Percentiles rank a stretch among this genome's conserved stretches.
Evolutionary conservation across 2,113 vertebrate genomes (phyloP).

Genomic region (Oostethus manadensis): DNA sequence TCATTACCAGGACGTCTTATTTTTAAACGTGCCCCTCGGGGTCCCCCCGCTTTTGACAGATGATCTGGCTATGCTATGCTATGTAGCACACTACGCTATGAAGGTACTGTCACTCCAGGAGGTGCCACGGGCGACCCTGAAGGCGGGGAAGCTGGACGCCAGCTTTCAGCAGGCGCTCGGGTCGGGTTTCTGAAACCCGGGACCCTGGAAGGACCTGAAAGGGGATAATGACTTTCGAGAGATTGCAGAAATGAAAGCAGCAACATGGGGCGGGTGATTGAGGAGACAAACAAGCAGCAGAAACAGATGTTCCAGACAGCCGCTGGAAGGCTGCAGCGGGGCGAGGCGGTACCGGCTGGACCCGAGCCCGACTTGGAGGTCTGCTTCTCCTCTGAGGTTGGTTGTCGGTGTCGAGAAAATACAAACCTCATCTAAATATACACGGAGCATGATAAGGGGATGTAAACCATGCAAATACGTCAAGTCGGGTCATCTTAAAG

Average conservation of each 20-base stretch:
- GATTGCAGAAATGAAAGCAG: conserved; percentile 66
- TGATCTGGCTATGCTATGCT: conserved; percentile 38
- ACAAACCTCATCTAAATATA: conserved; percentile 34
- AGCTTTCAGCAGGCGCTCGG: conserved; percentile 50
- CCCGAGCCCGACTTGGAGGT: conserved; percentile 16
- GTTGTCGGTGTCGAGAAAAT: conserved; percentile 35
- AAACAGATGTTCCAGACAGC: conserved; percentile 70
- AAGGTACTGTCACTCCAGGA: conserved; percentile 32
- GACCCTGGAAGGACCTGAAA: conserved; percentile 55
- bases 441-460: conserved; percentile 44
- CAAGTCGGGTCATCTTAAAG: conserved; percentile 12
- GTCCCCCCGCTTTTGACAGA: conserved; percentile 39
- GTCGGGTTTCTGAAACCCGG: conserved; percentile 44
- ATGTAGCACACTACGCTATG: conserved; percentile 11
- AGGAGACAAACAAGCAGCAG: conserved; percentile 74
- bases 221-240: conserved; percentile 62
- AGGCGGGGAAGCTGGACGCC: conserved; percentile 17
- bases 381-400: conserved; percentile 44
- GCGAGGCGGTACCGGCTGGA: conserved; percentile 22
- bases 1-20: conserved; percentile 50
- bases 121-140: conserved; percentile 29
- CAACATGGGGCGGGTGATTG: conserved; percentile 68
- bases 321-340: conserved; percentile 41
- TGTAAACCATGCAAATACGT: conserved; percentile 34
- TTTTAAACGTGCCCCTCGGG: conserved; percentile 12